Evolutionary conservation across 2,113 vertebrate species (phyloP), one percentile per base, ranked within the genome.

Genomic region (Labeo rohita): DNA sequence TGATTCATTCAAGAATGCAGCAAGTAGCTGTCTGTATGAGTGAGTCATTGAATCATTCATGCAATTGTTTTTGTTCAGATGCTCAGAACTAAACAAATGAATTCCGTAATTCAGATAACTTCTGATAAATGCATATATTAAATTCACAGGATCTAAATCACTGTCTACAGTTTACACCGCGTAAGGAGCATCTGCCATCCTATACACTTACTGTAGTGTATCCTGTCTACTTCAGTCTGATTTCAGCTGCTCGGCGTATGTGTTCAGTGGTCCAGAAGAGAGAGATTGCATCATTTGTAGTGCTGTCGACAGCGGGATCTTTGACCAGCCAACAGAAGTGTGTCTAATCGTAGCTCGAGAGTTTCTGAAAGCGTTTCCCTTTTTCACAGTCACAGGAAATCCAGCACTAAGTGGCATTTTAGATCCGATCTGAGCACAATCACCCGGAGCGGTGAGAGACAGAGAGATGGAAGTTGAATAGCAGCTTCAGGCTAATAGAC

Each of bases 311-410:
- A 74, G 72, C 11, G 4, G 70, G 12, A 49, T 75, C 12, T 12
- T 28, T 23, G 12, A 47, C 21, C 45, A 75, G 45, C 45, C 45
- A 28, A 28, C 47, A 12, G 45, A 3, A 75, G 45, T 28, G 73
- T 75, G 73, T 75, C 73, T 75, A 50, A 75, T 28, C 72, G 6
- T 75, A 50, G n/a, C 73, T 75, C 45, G 73, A 50, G 45, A 75
- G 45, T 15, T 75, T 75, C 73, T 75, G 45, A 6, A 75, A 75
- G 72, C 73, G 3, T 75, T 75, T 75, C n/a, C 45, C 11, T 50
- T 23, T 75, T 28, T 75, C 72, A 75, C 45, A 49, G 73, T 75
- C 72, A 75, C 6, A 0, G 72, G 21, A 75, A 75, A 75, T n/a
- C 43, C 8, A 45, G 16, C 68, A 10, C 39, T 75, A 75, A 75